Percentiles rank a stretch among this genome's conserved stretches.
Conservation (phyloP, 2,113 vertebrate genomes). For the Chionis minor region DNA sequence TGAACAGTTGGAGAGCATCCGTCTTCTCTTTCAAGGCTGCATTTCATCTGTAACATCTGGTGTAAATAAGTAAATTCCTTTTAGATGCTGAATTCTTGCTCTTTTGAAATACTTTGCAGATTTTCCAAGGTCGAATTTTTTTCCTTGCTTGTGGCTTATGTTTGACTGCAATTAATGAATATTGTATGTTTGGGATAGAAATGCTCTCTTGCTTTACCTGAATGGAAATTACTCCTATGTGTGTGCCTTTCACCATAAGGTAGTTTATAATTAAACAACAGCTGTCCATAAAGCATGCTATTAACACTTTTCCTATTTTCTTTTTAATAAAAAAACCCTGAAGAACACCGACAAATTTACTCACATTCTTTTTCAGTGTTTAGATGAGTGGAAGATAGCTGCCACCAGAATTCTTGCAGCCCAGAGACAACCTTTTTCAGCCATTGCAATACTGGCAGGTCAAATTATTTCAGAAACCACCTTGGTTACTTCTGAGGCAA, state of each 20-base stretch:
- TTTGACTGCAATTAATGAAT: not conserved
- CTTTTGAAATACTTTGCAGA: slow-evolving; percentile 6
- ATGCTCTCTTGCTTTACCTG: not conserved
- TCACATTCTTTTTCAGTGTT: not conserved
- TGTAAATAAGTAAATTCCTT: slow-evolving; percentile 28
- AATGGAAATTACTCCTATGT: not conserved
- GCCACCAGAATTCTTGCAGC: not conserved
- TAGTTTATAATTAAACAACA: not conserved
- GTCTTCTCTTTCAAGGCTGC: not conserved
- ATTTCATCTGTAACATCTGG: slow-evolving; percentile 25
- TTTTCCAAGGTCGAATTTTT: not conserved
- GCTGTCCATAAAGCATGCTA: not conserved
- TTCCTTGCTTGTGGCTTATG: not conserved
- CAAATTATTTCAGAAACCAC: not conserved
- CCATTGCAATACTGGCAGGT: not conserved
- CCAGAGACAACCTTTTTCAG: not conserved
- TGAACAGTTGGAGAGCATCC: not conserved
- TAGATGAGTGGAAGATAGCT: not conserved
- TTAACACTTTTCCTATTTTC: not conserved
- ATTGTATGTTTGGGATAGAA: not conserved
- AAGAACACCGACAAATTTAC: not conserved
- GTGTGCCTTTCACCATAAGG: not conserved
- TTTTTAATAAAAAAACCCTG: not conserved
- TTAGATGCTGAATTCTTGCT: not conserved
- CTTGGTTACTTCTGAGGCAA: not conserved